Evolutionary conservation across 2,113 vertebrate species (phyloP).

Genomic region (Neolamprologus modestus): DNA sequence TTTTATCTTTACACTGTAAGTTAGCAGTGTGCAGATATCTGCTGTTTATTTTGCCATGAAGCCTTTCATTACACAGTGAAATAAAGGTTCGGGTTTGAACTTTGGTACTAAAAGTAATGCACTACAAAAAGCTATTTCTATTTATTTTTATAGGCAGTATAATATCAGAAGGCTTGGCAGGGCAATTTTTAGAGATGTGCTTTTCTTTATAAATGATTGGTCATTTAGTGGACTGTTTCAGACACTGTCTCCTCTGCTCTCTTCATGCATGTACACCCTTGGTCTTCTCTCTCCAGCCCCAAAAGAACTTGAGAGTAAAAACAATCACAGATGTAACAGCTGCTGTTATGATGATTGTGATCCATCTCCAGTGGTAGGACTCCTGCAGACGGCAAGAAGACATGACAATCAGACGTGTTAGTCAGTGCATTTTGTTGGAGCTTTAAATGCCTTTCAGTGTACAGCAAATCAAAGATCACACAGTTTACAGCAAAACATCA

Average conservation of each 20-base stretch:
- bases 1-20: neutral
- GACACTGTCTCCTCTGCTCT: rapidly evolving
- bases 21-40: neutral
- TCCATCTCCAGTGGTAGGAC: neutral
- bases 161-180: rapidly evolving
- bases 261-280: neutral
- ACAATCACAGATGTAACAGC: neutral
- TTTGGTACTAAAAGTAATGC: neutral
- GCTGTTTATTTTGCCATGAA: neutral
- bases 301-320: neutral
- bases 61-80: neutral
- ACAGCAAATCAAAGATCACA: neutral
- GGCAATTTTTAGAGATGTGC: neutral
- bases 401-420: neutral
- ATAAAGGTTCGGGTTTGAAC: neutral
- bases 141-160: neutral
- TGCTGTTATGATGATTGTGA: neutral
- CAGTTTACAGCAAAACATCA: neutral
- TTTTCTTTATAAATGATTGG: neutral
- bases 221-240: neutral
- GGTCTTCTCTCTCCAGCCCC: neutral
- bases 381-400: neutral
- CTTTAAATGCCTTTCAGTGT: neutral
- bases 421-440: neutral
- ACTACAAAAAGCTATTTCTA: neutral